Conservation (phyloP, 2,888 invertebrate genomes). For the Philereme transversata region DNA sequence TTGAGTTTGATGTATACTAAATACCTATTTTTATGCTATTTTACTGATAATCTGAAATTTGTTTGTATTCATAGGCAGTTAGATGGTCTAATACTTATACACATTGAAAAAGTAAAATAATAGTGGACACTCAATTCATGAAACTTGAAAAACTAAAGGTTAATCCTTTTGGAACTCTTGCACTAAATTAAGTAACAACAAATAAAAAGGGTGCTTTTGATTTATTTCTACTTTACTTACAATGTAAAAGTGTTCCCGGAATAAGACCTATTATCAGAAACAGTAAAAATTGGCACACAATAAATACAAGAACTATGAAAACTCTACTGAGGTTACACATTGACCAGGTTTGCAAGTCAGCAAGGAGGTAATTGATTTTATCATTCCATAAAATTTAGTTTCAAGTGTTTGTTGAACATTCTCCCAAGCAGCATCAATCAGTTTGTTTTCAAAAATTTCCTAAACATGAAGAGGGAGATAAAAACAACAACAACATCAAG, state of each 20-base stretch:
- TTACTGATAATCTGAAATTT: no score
- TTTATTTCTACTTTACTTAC: conserved; percentile 26
- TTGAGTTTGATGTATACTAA: no score
- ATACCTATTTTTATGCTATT: no score
- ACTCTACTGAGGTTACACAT: conserved; percentile 5
- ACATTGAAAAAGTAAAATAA: no score
- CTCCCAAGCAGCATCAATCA: background rate
- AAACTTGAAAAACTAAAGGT: background rate
- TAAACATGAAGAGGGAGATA: background rate
- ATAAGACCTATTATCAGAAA: conserved; percentile 31
- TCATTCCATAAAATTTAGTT: background rate
- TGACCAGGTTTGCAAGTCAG: background rate
- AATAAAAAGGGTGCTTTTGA: conserved; percentile 6
- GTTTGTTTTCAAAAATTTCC: background rate
- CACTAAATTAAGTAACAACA: background rate
- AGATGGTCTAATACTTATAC: no score
- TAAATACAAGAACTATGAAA: conserved; percentile 14
- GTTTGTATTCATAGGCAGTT: no score
- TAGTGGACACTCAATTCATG: background rate
- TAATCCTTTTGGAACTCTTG: background rate
- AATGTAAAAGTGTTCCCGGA: conserved; percentile 30
- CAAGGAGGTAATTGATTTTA: background rate
- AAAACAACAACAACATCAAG: background rate
- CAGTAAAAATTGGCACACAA: conserved; percentile 30
- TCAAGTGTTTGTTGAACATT: background rate